Percentiles rank a stretch among this genome's conserved stretches.
Evolutionary conservation across 2,113 vertebrate species (phyloP).

Genomic region (Mesitornis unicolor): DNA sequence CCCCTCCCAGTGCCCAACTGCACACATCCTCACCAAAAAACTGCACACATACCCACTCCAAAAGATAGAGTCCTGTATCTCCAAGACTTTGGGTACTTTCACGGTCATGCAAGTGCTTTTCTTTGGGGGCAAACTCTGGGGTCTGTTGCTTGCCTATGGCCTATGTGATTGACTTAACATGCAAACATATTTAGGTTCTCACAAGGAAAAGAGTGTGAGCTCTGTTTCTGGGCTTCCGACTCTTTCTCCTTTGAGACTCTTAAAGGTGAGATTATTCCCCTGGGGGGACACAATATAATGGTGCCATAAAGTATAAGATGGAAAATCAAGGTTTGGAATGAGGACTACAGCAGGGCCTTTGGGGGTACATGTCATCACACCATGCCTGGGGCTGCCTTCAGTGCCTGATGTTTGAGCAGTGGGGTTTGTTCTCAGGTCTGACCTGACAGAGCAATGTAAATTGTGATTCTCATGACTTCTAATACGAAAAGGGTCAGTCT

Average conservation of each 20-base stretch:
- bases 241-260: background rate
- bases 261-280: background rate
- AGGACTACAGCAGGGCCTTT: background rate
- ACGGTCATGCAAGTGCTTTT: background rate
- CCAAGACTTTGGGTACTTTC: background rate
- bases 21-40: background rate
- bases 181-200: background rate
- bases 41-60: rapidly evolving
- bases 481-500: background rate
- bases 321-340: background rate
- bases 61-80: background rate
- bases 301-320: background rate
- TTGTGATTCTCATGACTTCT: background rate
- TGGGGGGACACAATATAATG: background rate
- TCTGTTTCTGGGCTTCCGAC: background rate
- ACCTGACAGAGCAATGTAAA: background rate
- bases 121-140: background rate
- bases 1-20: background rate
- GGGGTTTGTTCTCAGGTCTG: background rate
- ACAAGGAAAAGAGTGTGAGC: background rate
- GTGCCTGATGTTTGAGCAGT: background rate
- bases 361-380: background rate
- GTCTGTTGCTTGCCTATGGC: background rate
- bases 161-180: background rate
- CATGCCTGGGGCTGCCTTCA: background rate